Percentiles rank a stretch among this genome's conserved stretches.
phyloP scores from a whole-genome alignment of 1,140 invertebrate species.

The Cepaea nemoralis region DNA sequence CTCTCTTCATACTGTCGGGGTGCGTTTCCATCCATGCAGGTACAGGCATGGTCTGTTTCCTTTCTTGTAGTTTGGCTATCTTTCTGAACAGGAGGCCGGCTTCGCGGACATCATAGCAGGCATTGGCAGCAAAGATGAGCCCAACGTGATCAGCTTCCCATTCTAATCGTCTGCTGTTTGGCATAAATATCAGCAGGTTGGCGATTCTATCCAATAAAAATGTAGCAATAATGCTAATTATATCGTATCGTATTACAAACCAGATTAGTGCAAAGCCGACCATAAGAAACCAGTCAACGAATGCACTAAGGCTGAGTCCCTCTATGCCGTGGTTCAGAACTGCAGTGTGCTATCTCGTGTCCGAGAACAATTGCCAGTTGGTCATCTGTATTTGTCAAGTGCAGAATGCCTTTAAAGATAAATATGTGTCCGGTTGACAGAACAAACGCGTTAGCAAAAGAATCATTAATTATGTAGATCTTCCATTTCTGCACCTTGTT shows the following conservation, averaged over 20 bases:
- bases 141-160: slow-evolving; percentile 79
- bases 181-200: slow-evolving; percentile 72
- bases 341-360: slow-evolving; percentile 80
- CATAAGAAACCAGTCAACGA: slow-evolving; percentile 74
- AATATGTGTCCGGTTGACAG: slow-evolving; percentile 78
- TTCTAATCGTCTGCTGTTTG: slow-evolving; percentile 77
- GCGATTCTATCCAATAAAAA: not conserved
- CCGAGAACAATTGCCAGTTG: slow-evolving; percentile 77
- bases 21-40: slow-evolving; percentile 78
- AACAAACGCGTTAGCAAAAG: slow-evolving; percentile 74
- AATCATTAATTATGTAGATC: slow-evolving; percentile 72
- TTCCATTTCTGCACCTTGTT: slow-evolving; percentile 74
- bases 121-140: slow-evolving; percentile 76
- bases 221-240: slow-evolving; percentile 73
- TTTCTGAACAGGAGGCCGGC: slow-evolving; percentile 77
- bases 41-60: slow-evolving; percentile 51
- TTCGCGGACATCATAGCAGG: slow-evolving; percentile 79
- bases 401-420: slow-evolving; percentile 77
- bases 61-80: slow-evolving; percentile 69
- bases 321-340: slow-evolving; percentile 78
- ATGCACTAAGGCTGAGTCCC: slow-evolving; percentile 71
- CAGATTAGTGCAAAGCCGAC: slow-evolving; percentile 75
- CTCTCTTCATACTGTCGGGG: slow-evolving; percentile 75
- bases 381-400: slow-evolving; percentile 75
- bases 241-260: slow-evolving; percentile 76